Evolutionary conservation across 2,113 vertebrate species (phyloP), one percentile per base, ranked within the genome.

Genomic region (Dromas ardeola): DNA sequence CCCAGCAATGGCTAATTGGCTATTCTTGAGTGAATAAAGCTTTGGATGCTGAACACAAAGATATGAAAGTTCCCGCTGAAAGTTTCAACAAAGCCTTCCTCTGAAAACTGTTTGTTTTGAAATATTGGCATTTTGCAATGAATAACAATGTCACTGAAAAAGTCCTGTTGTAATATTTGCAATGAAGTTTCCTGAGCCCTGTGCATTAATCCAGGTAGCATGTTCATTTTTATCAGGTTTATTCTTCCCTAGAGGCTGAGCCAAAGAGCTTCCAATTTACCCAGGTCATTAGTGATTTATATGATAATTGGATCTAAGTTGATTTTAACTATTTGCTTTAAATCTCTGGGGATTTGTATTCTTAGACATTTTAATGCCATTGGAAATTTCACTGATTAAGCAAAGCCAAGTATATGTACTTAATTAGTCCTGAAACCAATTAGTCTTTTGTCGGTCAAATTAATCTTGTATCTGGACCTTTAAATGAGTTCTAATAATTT

Each of bases 261-360:
- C 81, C 96, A 92, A 96, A 97, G 90, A 95, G 74, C 92, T 94
- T 95, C 96, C 92, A 92, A 96, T 95, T 96, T 97, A 93, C 82
- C 88, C 90, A 89, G 95, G 94, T 95, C 96, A 91, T 95, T 93
- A 97, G 96, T 96, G 97, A 97, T 97, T 93, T 97, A 91, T 93
- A 95, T 97, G 96, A 96, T 97, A 97, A 97, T 97, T 94, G 94
- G 94, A 95, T 95, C 91, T 95, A 95, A 95, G 97, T 96, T 97
- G 97, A 97, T 97, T 95, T 97, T 97, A 97, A 95, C 95, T 96
- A 96, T 97, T 97, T 97, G 92, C 92, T 97, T 95, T 95, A 85
- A 87, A 96, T 95, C 90, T 91, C 95, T 16, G 4, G 96, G 92
- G 95, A 91, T 97, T 97, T 93, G 82, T 92, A 63, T 95, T 89